Evolutionary conservation across 2,888 invertebrate genomes (phyloP).

Genomic region (Polyommatus icarus): DNA sequence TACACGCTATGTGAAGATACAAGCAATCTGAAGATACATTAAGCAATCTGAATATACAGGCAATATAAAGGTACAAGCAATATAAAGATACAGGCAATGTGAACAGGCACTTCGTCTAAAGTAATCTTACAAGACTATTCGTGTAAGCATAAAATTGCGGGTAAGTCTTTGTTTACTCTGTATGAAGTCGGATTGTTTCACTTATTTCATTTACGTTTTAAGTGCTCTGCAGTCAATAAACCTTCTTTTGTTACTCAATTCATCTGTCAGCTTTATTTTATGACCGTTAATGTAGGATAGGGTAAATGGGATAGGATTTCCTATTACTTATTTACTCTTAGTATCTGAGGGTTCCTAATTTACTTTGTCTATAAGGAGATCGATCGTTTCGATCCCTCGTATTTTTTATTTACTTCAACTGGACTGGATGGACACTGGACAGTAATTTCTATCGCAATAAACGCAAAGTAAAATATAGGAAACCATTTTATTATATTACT

Average conservation of each 20-base stretch:
- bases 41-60: background rate
- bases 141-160: background rate
- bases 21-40: too few relatives aligned
- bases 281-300: background rate
- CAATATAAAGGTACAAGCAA: background rate
- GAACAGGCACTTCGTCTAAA: background rate
- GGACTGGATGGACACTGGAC: too few relatives aligned
- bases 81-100: background rate
- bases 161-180: background rate
- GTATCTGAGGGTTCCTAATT: too few relatives aligned
- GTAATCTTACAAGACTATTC: background rate
- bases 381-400: too few relatives aligned
- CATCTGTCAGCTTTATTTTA: conserved; percentile 4
- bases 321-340: conserved; percentile 36
- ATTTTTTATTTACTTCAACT: too few relatives aligned
- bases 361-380: too few relatives aligned
- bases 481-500: too few relatives aligned
- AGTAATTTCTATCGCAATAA: too few relatives aligned
- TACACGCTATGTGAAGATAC: background rate
- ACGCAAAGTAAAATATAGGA: too few relatives aligned
- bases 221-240: background rate
- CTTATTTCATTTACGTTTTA: conserved; percentile 13
- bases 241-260: background rate
- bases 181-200: background rate
- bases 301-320: background rate